Evolutionary conservation across 2,888 invertebrate genomes (phyloP).

Genomic region (Caenorhabditis wallacei): DNA sequence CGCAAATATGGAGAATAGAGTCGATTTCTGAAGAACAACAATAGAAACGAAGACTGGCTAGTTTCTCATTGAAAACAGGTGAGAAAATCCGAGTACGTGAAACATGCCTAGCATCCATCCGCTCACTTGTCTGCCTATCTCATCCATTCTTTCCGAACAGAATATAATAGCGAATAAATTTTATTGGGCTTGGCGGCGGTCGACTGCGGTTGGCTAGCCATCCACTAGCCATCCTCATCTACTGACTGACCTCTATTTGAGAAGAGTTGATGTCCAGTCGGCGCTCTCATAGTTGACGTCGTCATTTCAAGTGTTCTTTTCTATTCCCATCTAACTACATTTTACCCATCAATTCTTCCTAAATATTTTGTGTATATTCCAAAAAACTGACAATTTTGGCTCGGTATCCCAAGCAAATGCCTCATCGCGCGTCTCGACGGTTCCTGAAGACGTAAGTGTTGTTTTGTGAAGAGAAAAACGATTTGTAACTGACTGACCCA

Average conservation of each 20-base stretch:
- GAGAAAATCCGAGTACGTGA: constrained; percentile 47
- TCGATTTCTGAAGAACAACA: constrained; percentile 5
- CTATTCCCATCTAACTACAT: constrained; percentile 2
- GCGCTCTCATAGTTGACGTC: constrained; percentile 54
- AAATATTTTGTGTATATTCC: not conserved
- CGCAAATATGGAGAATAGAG: constrained; percentile 1
- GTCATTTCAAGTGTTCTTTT: constrained; percentile 64
- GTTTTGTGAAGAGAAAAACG: constrained; percentile 14
- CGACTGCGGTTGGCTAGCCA: constrained; percentile 59
- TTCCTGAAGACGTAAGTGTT: constrained; percentile 57
- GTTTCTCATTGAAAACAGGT: constrained; percentile 44
- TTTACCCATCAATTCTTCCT: constrained; percentile 11
- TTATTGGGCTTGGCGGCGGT: constrained; percentile 59
- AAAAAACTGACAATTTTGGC: constrained; percentile 1
- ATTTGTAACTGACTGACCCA: constrained; percentile 53
- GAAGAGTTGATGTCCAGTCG: constrained; percentile 63
- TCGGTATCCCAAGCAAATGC: constrained; percentile 32
- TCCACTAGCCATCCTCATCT: constrained; percentile 46
- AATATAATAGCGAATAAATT: constrained; percentile 63
- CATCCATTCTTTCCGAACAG: constrained; percentile 54
- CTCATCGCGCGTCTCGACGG: constrained; percentile 50
- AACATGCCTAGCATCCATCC: constrained; percentile 57
- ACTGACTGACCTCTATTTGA: constrained; percentile 63
- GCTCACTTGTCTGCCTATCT: constrained; percentile 47
- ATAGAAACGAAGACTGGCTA: not conserved